A percentile compares a stretch with the other conserved stretches of the same genome.
These are phyloP conservation scores for Tolmerus cingulatus DNA, from an alignment of 2,888 invertebrate species.

Conservation along the genomic window DNA sequence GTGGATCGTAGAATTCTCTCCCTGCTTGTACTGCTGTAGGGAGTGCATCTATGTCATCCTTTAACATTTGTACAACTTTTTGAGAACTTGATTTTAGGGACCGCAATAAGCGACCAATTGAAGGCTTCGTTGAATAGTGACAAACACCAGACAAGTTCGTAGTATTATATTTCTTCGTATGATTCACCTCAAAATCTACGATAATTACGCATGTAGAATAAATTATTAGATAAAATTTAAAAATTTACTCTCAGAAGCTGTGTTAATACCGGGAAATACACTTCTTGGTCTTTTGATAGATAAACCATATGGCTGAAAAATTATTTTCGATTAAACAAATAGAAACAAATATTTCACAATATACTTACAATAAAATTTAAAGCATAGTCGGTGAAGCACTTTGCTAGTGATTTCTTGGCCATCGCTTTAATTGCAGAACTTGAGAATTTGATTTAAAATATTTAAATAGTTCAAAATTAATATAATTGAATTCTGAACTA, in stretches of 20 bases:
- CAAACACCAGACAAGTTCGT: background rate
- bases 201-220: background rate
- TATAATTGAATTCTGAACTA: no score
- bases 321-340: no score
- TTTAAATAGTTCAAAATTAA: no score
- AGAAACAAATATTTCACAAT: no score
- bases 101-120: background rate
- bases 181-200: background rate
- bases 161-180: background rate
- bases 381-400: no score
- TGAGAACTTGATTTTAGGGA: background rate
- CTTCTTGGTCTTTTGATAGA: background rate
- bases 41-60: background rate
- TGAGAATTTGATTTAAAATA: no score
- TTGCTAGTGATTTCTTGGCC: no score
- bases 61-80: background rate
- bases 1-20: background rate
- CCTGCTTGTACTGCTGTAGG: background rate
- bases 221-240: background rate
- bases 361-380: no score
- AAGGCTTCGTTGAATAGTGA: background rate
- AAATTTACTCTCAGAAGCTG: background rate
- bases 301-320: background rate
- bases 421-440: no score
- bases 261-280: background rate